Evolutionary conservation across 2,888 invertebrate genomes (phyloP).

Genomic region (Brenthis hecate): DNA sequence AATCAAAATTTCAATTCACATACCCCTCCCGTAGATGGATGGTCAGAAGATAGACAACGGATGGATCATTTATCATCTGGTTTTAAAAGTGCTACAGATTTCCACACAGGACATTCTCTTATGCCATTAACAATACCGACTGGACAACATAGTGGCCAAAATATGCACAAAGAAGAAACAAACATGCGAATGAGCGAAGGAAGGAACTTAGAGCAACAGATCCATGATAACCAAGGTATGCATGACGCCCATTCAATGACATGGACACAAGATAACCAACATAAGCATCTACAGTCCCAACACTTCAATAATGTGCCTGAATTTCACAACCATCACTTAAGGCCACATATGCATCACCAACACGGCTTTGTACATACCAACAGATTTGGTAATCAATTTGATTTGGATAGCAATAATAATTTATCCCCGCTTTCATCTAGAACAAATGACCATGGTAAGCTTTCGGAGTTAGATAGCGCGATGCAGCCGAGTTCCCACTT

Average conservation of each 20-base stretch:
- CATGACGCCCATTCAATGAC: conserved; percentile 22
- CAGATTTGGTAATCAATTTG: conserved; percentile 25
- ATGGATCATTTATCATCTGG: neutral
- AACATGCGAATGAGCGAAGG: conserved; percentile 27
- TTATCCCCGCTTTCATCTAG: conserved; percentile 21
- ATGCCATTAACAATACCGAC: neutral
- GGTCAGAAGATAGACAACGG: conserved; percentile 14
- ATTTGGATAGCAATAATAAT: conserved; percentile 18
- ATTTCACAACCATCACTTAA: conserved; percentile 15
- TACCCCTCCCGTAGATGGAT: neutral
- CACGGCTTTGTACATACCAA: conserved; percentile 21
- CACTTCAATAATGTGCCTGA: conserved; percentile 22
- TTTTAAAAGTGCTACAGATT: conserved; percentile 25
- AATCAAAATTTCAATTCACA: conserved; percentile 5
- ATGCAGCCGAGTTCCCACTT: conserved; percentile 49
- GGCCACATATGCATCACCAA: conserved; percentile 10
- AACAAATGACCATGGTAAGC: conserved; percentile 44
- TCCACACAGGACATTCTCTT: conserved; percentile 4
- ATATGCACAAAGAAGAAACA: conserved; percentile 15
- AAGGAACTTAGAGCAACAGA: conserved; percentile 14
- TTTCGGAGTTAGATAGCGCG: conserved; percentile 50
- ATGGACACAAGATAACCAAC: conserved; percentile 29
- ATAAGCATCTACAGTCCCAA: conserved; percentile 5
- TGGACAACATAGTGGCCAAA: conserved; percentile 11
- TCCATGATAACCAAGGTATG: conserved; percentile 15